Evolutionary conservation across 2,113 vertebrate species (phyloP).

Genomic region (Pampusana beccarii): DNA sequence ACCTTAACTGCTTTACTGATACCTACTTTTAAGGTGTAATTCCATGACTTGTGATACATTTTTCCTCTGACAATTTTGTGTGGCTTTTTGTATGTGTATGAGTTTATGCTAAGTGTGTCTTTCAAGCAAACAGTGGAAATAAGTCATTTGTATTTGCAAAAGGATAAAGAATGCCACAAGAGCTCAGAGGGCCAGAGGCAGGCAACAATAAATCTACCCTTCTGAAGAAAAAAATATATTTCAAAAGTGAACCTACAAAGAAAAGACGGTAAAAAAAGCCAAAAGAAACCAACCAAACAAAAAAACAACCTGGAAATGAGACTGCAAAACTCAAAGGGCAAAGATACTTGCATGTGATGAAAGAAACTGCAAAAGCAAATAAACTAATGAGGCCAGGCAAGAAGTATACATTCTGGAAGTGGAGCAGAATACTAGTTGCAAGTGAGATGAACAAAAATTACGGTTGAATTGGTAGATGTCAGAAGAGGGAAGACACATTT

Average conservation of each 20-base stretch:
- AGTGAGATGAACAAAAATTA: background rate
- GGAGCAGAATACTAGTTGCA: background rate
- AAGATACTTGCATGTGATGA: background rate
- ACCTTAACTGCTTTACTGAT: background rate
- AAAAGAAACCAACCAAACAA: too few species aligned
- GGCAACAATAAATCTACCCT: background rate
- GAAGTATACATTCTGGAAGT: background rate
- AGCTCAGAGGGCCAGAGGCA: background rate
- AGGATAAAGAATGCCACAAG: background rate
- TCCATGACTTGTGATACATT: background rate
- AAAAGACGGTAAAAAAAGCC: background rate
- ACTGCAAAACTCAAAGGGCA: background rate
- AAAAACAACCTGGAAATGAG: background rate
- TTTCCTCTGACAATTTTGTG: background rate
- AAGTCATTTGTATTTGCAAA: background rate
- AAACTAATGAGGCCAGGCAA: background rate
- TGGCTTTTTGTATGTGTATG: background rate
- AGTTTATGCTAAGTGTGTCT: background rate
- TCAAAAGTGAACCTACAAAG: background rate
- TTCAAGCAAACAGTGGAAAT: background rate
- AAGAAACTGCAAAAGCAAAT: background rate
- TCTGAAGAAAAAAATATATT: background rate
- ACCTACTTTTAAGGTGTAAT: background rate
- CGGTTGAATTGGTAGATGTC: background rate
- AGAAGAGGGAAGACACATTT: background rate